Evolutionary conservation across 1,140 invertebrate species (phyloP), one percentile per base, ranked within the genome.

Genomic region (Conus betulinus): DNA sequence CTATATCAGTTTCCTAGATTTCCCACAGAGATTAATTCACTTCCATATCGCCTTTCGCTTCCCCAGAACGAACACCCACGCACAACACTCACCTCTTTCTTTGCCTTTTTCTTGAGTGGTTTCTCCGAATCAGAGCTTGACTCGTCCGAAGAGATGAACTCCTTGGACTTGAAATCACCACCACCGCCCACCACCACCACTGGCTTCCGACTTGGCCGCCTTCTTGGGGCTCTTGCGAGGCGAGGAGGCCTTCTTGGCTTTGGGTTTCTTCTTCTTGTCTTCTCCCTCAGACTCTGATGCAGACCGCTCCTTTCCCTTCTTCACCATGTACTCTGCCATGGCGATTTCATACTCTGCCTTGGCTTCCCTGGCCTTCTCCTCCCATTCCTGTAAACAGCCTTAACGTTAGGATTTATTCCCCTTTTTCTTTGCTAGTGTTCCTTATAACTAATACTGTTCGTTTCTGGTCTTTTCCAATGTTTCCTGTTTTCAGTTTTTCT

Each of bases 101-200:
- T 90, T 0, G 90, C 57, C 85, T 90, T 91, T 84, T 92, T 94
- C 86, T 94, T 95, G 51, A 93, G 83, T 15, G 94, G 94, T 88
- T 93, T 93, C 86, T 94, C 92, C 94, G 51, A 98, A 23, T 71
- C 67, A 87, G 98, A 98, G 95, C 98, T 98, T 4, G 98, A 98
- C 51, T 97, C 96, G 94, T 98, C 98, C 95, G 98, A 98, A 3
- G 93, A 94, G 82, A 99, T 98, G 93, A 98, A 99, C 95, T 99
- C 98, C 94, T 99, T 99, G 93, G 98, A 98, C 93, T 98, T 99
- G 94, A 92, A 95, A 53, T 91, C 89, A 5, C 88, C 89, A 13
- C 93, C 93, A 1, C 67, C 67, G 20, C 67, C 67, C 67, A 13
- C 67, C 67, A 20, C 20, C 67, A 20, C 13, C 11, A 20, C 20